Evolutionary conservation across 1,140 invertebrate species (phyloP).

Genomic region (Lasioglossum baleicum): DNA sequence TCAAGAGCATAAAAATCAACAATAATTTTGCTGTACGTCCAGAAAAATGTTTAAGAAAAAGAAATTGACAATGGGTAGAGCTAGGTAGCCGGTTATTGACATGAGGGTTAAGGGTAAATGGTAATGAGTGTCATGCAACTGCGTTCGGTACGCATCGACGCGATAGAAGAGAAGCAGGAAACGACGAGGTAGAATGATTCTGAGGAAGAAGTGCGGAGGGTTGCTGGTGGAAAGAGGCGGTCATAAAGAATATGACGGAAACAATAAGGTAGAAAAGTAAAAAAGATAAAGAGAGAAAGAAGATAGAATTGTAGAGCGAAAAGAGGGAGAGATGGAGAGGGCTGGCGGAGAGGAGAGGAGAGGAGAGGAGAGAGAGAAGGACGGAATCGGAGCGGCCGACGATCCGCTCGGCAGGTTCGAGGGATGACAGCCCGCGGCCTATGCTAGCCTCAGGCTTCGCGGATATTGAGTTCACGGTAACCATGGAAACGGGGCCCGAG

Average conservation of each 20-base stretch:
- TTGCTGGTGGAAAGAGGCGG: background rate
- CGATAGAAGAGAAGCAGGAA: background rate
- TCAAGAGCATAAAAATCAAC: too few relatives aligned
- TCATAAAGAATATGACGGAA: slow-evolving; percentile 26
- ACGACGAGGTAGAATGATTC: background rate
- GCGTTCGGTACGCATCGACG: too few relatives aligned
- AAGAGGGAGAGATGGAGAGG: background rate
- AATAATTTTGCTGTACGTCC: too few relatives aligned
- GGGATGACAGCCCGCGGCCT: slow-evolving; percentile 77
- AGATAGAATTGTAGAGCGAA: background rate
- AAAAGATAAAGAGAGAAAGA: slow-evolving; percentile 13
- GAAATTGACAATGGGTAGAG: too few relatives aligned
- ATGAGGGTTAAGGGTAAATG: too few relatives aligned
- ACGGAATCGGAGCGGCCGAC: slow-evolving; percentile 38
- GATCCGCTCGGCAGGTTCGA: slow-evolving; percentile 74
- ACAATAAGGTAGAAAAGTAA: slow-evolving; percentile 27
- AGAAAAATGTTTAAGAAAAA: too few relatives aligned
- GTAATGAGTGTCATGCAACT: too few relatives aligned
- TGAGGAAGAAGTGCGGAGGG: background rate
- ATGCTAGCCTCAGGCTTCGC: slow-evolving; percentile 67
- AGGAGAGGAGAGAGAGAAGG: background rate
- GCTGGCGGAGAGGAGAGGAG: background rate
- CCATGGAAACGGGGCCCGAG: slow-evolving; percentile 80
- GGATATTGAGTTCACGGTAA: slow-evolving; percentile 83
- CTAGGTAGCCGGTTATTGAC: too few relatives aligned